A percentile compares a stretch with the other conserved stretches of the same genome.
Evolutionary conservation across 2,113 vertebrate species (phyloP).

Genomic region (Himantopus leucocephalus): DNA sequence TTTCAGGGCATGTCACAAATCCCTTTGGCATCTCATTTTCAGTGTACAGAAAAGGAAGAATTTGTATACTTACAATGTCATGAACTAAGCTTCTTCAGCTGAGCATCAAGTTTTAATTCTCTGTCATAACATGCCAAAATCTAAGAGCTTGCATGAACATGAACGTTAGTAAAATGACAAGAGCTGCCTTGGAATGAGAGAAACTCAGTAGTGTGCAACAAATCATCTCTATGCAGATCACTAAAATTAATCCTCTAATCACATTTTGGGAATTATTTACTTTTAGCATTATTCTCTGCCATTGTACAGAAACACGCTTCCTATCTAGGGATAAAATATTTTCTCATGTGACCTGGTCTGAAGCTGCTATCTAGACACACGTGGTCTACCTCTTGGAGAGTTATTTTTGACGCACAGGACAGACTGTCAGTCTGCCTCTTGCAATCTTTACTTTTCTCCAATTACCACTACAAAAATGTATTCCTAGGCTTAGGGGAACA

Average conservation of each 20-base stretch:
- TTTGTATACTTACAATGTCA: not conserved
- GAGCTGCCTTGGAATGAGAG: not conserved
- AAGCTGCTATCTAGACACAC: not conserved
- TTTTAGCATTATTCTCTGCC: not conserved
- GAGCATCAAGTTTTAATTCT: not conserved
- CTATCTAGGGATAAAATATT: not conserved
- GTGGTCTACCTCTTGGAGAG: not conserved
- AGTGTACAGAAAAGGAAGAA: not conserved
- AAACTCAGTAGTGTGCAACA: not conserved
- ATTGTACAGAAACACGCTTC: not conserved
- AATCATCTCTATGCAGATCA: not conserved
- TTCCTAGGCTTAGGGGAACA: not conserved
- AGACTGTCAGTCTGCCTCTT: not conserved
- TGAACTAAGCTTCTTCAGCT: not conserved
- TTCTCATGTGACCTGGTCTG: not conserved
- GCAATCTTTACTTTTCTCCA: not conserved
- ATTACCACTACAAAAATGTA: not conserved
- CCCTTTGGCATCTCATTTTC: not conserved
- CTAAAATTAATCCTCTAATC: not conserved
- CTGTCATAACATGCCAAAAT: not conserved
- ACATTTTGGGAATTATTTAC: not conserved
- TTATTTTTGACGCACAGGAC: not conserved
- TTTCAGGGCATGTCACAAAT: not conserved
- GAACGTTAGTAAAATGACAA: not conserved
- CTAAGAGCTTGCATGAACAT: not conserved